These are phyloP conservation scores for Campylomormyrus numenius DNA, from an alignment of 2,113 vertebrate genomes.

Conservation along the genomic window DNA sequence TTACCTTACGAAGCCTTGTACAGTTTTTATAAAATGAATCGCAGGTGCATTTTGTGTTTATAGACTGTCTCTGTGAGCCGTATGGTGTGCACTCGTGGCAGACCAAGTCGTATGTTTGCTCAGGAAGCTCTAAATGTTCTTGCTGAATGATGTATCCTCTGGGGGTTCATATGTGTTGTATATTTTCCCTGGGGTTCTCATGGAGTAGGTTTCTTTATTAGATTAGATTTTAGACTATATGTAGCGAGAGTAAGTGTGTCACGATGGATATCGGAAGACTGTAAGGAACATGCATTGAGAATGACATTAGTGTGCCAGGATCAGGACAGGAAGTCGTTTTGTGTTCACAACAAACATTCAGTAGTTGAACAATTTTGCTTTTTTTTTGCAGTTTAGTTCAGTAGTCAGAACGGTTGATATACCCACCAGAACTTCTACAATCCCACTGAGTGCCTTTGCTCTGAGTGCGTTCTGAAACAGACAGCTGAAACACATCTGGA, in stretches of 20 bases:
- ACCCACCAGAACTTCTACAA: neutral
- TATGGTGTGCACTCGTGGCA: neutral
- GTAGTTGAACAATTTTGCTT: neutral
- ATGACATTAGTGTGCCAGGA: neutral
- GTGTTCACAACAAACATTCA: neutral
- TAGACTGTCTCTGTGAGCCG: neutral
- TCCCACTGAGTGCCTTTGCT: neutral
- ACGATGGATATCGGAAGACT: neutral
- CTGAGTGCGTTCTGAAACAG: neutral
- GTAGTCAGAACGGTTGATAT: neutral
- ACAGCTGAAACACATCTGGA: neutral
- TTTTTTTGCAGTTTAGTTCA: neutral
- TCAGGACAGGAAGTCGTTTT: neutral
- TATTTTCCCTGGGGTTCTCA: neutral
- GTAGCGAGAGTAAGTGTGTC: neutral
- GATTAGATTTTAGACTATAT: neutral
- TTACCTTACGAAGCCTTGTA: neutral
- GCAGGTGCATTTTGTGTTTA: neutral
- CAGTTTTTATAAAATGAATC: neutral
- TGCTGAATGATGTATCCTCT: neutral
- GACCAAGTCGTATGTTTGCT: neutral
- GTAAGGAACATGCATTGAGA: neutral
- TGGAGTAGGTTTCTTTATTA: neutral
- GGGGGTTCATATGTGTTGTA: neutral
- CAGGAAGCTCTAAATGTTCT: neutral